A percentile compares a stretch with the other conserved stretches of the same genome.
Conservation (phyloP, 92 coral and sea anemone genomes). For the Phenganax subtilis region DNA sequence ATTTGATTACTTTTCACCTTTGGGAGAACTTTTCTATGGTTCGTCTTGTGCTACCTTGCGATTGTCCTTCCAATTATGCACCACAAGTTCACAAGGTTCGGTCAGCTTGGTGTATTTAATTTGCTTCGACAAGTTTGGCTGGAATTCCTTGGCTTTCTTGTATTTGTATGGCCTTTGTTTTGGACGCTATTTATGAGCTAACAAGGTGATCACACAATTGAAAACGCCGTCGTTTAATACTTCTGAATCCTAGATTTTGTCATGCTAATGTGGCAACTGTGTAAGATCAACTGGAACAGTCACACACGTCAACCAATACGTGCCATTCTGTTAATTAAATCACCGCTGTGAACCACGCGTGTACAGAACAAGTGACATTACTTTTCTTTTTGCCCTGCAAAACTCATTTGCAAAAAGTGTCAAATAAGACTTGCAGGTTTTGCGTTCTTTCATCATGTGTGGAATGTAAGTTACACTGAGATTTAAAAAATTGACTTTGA, state of each 20-base stretch:
- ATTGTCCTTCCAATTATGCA: not conserved
- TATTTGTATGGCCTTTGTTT: not conserved
- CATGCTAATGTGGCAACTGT: not conserved
- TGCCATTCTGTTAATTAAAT: not conserved
- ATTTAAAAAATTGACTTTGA: too few species aligned
- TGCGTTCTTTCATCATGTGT: too few species aligned
- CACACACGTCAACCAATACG: not conserved
- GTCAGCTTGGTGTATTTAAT: too few species aligned
- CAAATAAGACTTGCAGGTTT: too few species aligned
- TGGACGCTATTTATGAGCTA: not conserved
- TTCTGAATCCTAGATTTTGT: not conserved
- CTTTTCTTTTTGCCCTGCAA: not conserved
- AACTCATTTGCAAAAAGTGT: not conserved
- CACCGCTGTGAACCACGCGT: not conserved
- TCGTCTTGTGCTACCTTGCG: not conserved
- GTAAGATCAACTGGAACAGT: not conserved
- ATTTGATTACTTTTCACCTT: not conserved
- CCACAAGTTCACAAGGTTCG: conserved; percentile 15
- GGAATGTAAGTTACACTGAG: too few species aligned
- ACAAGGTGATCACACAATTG: not conserved
- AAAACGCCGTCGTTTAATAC: conserved; percentile 3
- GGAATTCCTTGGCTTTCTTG: not conserved
- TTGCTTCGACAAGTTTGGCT: not conserved
- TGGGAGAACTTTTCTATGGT: not conserved
- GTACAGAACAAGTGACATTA: not conserved